Evolutionary conservation across 2,113 vertebrate species (phyloP).

Genomic region (Nestor notabilis): DNA sequence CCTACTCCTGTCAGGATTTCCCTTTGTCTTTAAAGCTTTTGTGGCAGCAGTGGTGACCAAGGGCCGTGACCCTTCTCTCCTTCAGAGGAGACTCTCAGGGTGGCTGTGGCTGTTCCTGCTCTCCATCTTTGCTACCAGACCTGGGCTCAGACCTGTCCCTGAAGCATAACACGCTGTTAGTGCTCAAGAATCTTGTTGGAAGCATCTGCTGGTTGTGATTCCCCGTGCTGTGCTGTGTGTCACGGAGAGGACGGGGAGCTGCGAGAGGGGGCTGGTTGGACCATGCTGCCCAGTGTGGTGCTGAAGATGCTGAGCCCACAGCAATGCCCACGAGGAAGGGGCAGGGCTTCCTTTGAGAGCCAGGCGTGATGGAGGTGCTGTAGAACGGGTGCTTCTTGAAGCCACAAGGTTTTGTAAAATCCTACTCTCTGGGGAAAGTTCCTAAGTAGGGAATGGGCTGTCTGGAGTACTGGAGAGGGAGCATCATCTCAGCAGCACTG

Average conservation of each 20-base stretch:
- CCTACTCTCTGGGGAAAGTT: not conserved
- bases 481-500: not conserved
- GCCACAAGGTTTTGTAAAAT: not conserved
- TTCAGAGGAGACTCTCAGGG: not conserved
- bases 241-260: rapidly evolving
- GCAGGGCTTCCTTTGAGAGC: not conserved
- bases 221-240: not conserved
- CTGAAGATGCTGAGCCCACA: not conserved
- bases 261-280: not conserved
- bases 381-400: not conserved
- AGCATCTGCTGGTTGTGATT: not conserved
- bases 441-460: not conserved
- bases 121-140: rapidly evolving
- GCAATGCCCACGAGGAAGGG: not conserved
- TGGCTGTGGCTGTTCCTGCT: not conserved
- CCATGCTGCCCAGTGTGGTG: not conserved
- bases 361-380: not conserved
- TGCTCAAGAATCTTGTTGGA: not conserved
- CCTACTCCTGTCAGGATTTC: not conserved
- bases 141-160: not conserved
- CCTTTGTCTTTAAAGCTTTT: not conserved
- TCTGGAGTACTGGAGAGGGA: not conserved
- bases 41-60: not conserved
- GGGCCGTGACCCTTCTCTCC: not conserved
- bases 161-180: not conserved